Conservation (phyloP, 2,888 invertebrate genomes). For the Trichopria drosophilae region DNA sequence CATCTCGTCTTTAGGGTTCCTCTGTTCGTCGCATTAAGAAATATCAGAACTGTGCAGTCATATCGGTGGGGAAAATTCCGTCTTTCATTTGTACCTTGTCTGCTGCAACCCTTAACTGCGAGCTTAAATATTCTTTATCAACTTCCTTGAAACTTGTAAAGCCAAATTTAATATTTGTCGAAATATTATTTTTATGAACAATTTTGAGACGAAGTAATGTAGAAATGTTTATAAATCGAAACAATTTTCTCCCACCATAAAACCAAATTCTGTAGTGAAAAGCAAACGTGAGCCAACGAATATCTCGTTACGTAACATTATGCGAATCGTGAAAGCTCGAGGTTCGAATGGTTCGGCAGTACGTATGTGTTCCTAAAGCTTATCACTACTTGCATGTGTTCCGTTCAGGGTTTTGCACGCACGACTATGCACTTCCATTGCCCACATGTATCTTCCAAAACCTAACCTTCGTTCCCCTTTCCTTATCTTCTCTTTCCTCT, state of each 20-base stretch:
- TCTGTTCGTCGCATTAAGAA: too few species aligned
- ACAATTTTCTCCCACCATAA: not conserved
- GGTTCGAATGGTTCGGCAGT: slow-evolving; percentile 48
- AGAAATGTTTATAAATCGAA: not conserved
- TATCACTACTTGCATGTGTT: slow-evolving; percentile 57
- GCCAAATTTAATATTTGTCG: too few species aligned
- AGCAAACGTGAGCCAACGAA: not conserved
- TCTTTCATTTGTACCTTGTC: too few species aligned
- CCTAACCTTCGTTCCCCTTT: slow-evolving; percentile 32
- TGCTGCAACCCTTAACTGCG: too few species aligned
- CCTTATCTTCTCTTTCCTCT: slow-evolving; percentile 12
- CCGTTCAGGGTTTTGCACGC: slow-evolving; percentile 55
- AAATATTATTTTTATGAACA: too few species aligned
- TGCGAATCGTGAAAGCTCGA: slow-evolving; percentile 48
- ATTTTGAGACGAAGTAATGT: not conserved
- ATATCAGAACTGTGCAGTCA: too few species aligned
- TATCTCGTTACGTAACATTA: slow-evolving; percentile 50
- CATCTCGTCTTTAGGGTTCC: too few species aligned
- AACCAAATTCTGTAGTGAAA: slow-evolving; percentile 20
- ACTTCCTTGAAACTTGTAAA: too few species aligned
- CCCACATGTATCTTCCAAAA: slow-evolving; percentile 39
- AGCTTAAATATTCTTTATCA: too few species aligned
- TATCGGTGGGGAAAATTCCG: too few species aligned
- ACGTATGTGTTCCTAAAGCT: slow-evolving; percentile 50
- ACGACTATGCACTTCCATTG: slow-evolving; percentile 32